Percentiles rank a stretch among this genome's conserved stretches.
These are phyloP conservation scores for Euborellia annulipes DNA, from an alignment of 1,140 invertebrate species.

Conservation along the genomic window DNA sequence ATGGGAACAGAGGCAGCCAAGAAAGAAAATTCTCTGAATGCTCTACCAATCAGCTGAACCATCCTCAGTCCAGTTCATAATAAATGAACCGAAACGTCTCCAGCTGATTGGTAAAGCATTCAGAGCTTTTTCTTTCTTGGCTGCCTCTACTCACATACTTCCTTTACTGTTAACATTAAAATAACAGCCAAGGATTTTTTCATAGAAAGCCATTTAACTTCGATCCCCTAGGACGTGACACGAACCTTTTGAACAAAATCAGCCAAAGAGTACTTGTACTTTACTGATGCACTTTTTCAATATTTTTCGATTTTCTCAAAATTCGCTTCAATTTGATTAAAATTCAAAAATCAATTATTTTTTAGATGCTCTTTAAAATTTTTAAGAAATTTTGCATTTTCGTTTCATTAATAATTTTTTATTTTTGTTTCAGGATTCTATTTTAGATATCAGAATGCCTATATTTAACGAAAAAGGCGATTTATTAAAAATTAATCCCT, in stretches of 20 bases:
- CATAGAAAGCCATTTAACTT: too few relatives aligned
- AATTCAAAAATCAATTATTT: not conserved
- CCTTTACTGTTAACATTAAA: too few relatives aligned
- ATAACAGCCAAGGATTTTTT: too few relatives aligned
- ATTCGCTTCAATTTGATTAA: not conserved
- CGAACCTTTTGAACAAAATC: not conserved
- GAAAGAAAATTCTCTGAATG: too few relatives aligned
- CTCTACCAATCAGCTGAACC: too few relatives aligned
- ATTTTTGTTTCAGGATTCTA: conserved; percentile 53
- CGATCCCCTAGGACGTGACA: too few relatives aligned
- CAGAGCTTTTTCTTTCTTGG: too few relatives aligned
- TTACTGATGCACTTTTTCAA: not conserved
- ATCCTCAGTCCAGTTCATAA: too few relatives aligned
- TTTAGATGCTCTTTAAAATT: not conserved
- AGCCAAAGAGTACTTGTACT: not conserved
- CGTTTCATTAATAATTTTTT: conserved; percentile 18
- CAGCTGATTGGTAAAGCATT: too few relatives aligned
- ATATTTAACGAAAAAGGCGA: conserved; percentile 47
- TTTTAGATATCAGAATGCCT: conserved; percentile 74
- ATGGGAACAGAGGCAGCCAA: too few relatives aligned
- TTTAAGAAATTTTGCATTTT: conserved; percentile 11
- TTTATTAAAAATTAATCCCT: conserved; percentile 45
- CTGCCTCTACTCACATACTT: too few relatives aligned
- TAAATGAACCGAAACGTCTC: too few relatives aligned
- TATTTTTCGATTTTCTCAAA: not conserved